A percentile compares a stretch with the other conserved stretches of the same genome.
Conservation (phyloP, 2,113 vertebrate species). For the Sturnus vulgaris region DNA sequence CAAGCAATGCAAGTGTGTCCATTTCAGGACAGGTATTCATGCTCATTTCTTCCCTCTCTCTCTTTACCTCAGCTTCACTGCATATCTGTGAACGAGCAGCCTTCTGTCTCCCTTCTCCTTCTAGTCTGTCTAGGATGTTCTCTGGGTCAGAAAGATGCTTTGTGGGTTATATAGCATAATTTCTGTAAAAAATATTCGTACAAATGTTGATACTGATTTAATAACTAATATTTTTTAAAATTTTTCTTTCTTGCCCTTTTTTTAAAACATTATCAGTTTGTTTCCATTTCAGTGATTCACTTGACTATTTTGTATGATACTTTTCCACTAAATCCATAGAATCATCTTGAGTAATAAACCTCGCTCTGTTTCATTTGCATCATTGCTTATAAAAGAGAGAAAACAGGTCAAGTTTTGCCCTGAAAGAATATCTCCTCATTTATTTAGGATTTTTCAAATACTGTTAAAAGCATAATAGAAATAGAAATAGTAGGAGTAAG, state of each 20-base stretch:
- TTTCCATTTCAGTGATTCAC: neutral
- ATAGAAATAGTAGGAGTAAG: neutral
- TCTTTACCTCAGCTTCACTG: neutral
- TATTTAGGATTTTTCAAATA: constrained; percentile 2
- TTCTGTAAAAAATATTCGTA: neutral
- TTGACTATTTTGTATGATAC: neutral
- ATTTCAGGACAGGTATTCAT: neutral
- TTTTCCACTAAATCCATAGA: neutral
- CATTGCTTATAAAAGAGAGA: constrained; percentile 6
- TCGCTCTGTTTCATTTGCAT: neutral
- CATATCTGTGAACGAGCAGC: neutral
- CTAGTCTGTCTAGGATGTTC: neutral
- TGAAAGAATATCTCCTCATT: constrained; percentile 1
- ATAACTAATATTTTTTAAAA: neutral
- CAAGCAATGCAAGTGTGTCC: neutral
- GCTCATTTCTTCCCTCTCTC: neutral
- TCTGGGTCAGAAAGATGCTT: neutral
- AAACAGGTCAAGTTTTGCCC: constrained; percentile 38
- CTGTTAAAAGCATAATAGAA: neutral
- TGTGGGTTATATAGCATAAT: neutral
- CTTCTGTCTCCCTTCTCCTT: neutral
- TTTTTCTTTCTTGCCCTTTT: neutral
- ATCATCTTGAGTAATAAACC: neutral
- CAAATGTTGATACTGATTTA: neutral
- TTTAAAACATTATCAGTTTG: neutral